Evolutionary conservation across 2,888 invertebrate species (phyloP).

Genomic region (Watsonalla binaria): DNA sequence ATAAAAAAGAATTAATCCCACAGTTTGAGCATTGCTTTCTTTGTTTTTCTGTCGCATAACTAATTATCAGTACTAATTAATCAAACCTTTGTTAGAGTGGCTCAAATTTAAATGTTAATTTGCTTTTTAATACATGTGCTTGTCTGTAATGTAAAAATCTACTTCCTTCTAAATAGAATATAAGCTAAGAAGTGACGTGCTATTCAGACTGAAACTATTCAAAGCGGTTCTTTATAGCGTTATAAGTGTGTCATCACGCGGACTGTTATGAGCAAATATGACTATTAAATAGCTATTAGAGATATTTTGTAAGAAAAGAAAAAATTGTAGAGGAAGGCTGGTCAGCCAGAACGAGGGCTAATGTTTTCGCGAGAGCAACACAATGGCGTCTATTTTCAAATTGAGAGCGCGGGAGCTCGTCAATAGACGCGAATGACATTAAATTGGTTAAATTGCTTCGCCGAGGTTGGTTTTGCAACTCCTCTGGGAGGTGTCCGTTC

Average conservation of each 20-base stretch:
- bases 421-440: slow-evolving; percentile 73
- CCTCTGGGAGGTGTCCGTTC: slow-evolving; percentile 58
- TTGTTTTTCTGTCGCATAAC: no score
- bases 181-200: background rate
- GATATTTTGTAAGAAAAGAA: slow-evolving; percentile 57
- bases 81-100: no score
- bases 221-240: slow-evolving; percentile 28
- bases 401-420: slow-evolving; percentile 67
- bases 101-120: no score
- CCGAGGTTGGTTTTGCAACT: slow-evolving; percentile 59
- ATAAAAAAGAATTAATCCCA: background rate
- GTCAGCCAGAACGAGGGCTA: slow-evolving; percentile 8
- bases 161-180: background rate
- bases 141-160: no score
- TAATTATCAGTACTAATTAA: no score
- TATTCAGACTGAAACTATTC: background rate
- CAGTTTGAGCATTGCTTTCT: no score
- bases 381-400: slow-evolving; percentile 71
- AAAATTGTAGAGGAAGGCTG: slow-evolving; percentile 10
- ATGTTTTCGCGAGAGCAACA: slow-evolving; percentile 53
- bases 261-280: slow-evolving; percentile 29
- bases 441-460: slow-evolving; percentile 76
- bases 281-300: slow-evolving; percentile 58
- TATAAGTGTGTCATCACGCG: slow-evolving; percentile 57
- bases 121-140: no score